phyloP scores from a whole-genome alignment of 2,888 invertebrate species.

The Neoaliturus tenellus region DNA sequence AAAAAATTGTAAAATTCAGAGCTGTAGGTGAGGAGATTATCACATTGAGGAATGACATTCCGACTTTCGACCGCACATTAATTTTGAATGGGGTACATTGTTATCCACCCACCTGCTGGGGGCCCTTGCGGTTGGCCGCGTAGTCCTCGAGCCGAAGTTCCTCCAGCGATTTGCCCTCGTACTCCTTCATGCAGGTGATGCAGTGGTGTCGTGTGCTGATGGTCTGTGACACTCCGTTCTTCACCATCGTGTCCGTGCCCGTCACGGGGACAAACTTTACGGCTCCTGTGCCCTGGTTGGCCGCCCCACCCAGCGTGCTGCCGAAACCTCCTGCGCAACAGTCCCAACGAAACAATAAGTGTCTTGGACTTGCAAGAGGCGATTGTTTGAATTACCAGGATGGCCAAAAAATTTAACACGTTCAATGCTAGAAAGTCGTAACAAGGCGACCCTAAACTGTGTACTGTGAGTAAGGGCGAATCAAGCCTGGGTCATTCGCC shows the following conservation, averaged over 20 bases:
- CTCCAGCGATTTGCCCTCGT: constrained; percentile 95
- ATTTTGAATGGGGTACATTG: neutral
- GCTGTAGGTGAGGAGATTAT: too few species aligned
- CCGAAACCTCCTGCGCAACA: constrained; percentile 68
- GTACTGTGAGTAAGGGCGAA: too few species aligned
- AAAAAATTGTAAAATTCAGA: too few species aligned
- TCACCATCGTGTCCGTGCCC: constrained; percentile 94
- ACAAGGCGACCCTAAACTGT: too few species aligned
- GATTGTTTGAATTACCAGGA: too few species aligned
- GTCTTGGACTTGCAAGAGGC: too few species aligned
- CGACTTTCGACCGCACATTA: too few species aligned
- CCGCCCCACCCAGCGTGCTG: constrained; percentile 70
- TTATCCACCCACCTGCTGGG: constrained; percentile 70
- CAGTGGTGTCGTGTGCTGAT: constrained; percentile 97
- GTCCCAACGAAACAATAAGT: too few species aligned
- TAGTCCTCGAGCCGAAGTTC: constrained; percentile 97
- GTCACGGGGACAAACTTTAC: constrained; percentile 92
- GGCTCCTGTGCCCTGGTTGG: constrained; percentile 81
- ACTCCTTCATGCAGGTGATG: constrained; percentile 99
- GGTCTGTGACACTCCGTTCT: constrained; percentile 88
- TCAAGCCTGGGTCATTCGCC: too few species aligned
- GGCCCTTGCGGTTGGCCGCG: constrained; percentile 90
- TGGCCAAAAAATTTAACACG: too few species aligned
- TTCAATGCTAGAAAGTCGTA: too few species aligned
- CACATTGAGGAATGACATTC: too few species aligned